Percentiles rank a stretch among this genome's conserved stretches.
Evolutionary conservation across 2,888 invertebrate genomes (phyloP).

Genomic region (Tuta absoluta): DNA sequence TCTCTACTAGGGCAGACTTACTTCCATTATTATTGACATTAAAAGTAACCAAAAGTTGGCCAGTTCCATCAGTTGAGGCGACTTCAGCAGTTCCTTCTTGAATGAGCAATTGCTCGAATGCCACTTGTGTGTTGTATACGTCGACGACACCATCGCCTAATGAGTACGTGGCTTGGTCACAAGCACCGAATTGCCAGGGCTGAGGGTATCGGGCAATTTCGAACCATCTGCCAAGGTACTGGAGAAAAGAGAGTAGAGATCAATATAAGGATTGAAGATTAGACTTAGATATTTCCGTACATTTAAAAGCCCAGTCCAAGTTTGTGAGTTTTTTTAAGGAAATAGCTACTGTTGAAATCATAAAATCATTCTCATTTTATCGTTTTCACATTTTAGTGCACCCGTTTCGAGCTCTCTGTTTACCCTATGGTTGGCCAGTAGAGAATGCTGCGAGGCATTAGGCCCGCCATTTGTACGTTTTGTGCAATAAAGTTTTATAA

Average conservation of each 20-base stretch:
- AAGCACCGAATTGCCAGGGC: constrained; percentile 81
- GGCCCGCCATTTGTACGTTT: too few relatives aligned
- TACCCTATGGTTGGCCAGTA: too few relatives aligned
- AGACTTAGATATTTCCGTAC: too few relatives aligned
- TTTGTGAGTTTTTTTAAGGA: too few relatives aligned
- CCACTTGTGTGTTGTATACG: constrained; percentile 55
- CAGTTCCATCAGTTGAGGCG: constrained; percentile 68
- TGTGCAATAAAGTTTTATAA: too few relatives aligned
- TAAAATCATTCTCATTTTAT: too few relatives aligned
- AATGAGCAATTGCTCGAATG: constrained; percentile 65
- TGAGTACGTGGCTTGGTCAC: constrained; percentile 81
- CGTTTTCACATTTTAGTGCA: too few relatives aligned
- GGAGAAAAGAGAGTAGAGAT: constrained; percentile 30
- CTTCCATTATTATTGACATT: constrained; percentile 66
- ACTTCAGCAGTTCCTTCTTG: constrained; percentile 75
- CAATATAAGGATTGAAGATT: neutral
- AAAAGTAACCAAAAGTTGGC: constrained; percentile 79
- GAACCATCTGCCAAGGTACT: constrained; percentile 80
- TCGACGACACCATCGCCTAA: constrained; percentile 41
- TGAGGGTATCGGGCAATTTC: constrained; percentile 84
- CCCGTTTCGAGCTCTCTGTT: too few relatives aligned
- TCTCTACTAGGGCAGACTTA: constrained; percentile 45
- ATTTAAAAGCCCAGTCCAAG: too few relatives aligned
- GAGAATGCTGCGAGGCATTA: too few relatives aligned
- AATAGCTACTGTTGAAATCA: too few relatives aligned